Evolutionary conservation across 2,888 invertebrate genomes (phyloP).

Genomic region (Phalera bucephala): DNA sequence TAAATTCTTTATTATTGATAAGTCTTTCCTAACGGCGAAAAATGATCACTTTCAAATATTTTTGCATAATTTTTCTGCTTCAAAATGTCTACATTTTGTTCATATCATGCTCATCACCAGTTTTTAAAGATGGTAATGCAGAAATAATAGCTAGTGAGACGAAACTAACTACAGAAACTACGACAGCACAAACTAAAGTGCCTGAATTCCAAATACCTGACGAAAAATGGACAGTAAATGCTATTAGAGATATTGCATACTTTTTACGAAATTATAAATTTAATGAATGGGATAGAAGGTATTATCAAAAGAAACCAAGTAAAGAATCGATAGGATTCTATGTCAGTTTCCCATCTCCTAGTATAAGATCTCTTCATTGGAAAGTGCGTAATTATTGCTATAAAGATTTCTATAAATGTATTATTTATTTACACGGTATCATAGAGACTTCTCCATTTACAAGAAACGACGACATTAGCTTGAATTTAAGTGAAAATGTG

Average conservation of each 20-base stretch:
- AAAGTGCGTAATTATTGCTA: slow-evolving; percentile 83
- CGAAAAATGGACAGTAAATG: slow-evolving; percentile 64
- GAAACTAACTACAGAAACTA: neutral
- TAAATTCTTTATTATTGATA: too few species aligned
- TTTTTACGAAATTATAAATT: slow-evolving; percentile 85
- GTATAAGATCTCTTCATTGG: slow-evolving; percentile 83
- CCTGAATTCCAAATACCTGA: slow-evolving; percentile 32
- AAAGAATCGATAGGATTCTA: slow-evolving; percentile 44
- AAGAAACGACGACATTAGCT: slow-evolving; percentile 76
- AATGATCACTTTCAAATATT: slow-evolving; percentile 3
- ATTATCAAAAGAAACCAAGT: slow-evolving; percentile 50
- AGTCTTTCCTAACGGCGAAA: too few species aligned
- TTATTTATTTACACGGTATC: slow-evolving; percentile 77
- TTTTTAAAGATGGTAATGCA: neutral
- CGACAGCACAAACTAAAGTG: slow-evolving; percentile 9
- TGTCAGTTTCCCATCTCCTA: slow-evolving; percentile 79
- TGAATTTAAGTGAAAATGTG: slow-evolving; percentile 63
- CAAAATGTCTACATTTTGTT: too few species aligned
- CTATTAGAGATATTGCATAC: slow-evolving; percentile 83
- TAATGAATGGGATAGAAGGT: slow-evolving; percentile 84
- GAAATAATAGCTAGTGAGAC: neutral
- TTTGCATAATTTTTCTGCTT: neutral
- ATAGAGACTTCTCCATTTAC: slow-evolving; percentile 62
- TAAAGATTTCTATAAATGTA: slow-evolving; percentile 76
- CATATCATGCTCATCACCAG: neutral